Percentiles rank a stretch among this genome's conserved stretches.
Conservation (phyloP, 2,113 vertebrate species). For the Nansenia antarctica region DNA sequence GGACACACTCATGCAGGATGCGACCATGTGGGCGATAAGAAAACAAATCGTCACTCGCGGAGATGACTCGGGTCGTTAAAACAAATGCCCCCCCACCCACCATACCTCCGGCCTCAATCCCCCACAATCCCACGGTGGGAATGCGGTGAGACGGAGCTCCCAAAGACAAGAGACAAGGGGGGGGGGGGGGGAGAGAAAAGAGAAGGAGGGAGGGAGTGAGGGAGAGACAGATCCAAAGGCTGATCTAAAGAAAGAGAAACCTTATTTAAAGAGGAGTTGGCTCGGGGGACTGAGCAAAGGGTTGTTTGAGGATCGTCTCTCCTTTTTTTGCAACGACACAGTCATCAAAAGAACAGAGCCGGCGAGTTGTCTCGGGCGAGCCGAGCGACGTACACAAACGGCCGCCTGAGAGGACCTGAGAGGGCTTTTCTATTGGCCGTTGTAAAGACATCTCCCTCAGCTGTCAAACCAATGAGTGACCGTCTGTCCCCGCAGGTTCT, state of each 20-base stretch:
- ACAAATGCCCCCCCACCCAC: slow-evolving; percentile 29
- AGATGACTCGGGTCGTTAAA: slow-evolving; percentile 45
- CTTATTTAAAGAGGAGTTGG: too few relatives aligned
- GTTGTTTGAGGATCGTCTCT: too few relatives aligned
- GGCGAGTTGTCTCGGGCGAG: too few relatives aligned
- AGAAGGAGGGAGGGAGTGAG: slow-evolving; percentile 5
- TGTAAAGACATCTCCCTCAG: slow-evolving; percentile 26
- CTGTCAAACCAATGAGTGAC: slow-evolving; percentile 20
- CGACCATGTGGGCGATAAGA: slow-evolving; percentile 32
- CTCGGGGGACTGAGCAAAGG: too few relatives aligned
- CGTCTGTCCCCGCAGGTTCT: too few relatives aligned
- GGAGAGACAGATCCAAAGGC: slow-evolving; percentile 15
- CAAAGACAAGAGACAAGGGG: slow-evolving; percentile 10
- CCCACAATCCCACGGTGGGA: slow-evolving; percentile 45
- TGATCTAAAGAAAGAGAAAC: slow-evolving; percentile 28
- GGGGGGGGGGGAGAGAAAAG: slow-evolving; percentile 3
- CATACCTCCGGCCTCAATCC: slow-evolving; percentile 20
- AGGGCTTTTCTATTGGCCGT: background rate
- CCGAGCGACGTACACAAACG: too few relatives aligned
- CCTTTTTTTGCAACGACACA: too few relatives aligned
- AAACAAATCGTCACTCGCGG: slow-evolving; percentile 41
- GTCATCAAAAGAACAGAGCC: too few relatives aligned
- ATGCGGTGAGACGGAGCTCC: slow-evolving; percentile 28
- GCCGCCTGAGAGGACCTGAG: too few relatives aligned
- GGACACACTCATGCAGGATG: slow-evolving; percentile 16